Conservation (phyloP, 1,140 invertebrate genomes). For the Wasmannia auropunctata region DNA sequence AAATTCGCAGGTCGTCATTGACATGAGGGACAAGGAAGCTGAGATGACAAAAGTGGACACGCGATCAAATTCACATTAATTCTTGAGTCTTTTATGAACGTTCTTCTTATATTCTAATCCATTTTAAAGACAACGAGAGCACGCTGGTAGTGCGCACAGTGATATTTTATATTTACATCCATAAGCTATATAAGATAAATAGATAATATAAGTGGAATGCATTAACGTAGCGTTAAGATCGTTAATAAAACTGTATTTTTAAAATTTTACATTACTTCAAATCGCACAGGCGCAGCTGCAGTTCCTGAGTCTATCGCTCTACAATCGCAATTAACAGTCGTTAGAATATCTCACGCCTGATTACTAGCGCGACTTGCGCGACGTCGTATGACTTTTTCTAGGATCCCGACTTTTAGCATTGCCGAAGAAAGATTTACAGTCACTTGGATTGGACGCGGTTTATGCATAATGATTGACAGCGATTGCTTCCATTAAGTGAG, state of each 20-base stretch:
- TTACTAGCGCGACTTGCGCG: not conserved
- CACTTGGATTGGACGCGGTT: not conserved
- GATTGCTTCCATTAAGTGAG: conserved; percentile 4
- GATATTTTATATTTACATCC: conserved; percentile 6
- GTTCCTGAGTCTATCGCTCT: not conserved
- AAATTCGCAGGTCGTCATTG: conserved; percentile 76
- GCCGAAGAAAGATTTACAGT: conserved; percentile 13
- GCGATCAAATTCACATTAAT: conserved; percentile 7
- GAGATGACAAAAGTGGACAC: conserved; percentile 40
- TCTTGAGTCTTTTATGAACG: not conserved
- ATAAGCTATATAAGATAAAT: not conserved
- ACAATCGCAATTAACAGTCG: not conserved
- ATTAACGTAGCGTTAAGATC: not conserved
- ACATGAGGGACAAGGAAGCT: conserved; percentile 75
- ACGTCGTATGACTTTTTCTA: conserved; percentile 4
- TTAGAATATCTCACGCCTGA: not conserved
- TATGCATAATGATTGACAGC: conserved; percentile 25
- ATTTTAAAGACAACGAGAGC: not conserved
- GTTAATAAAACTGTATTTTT: conserved; percentile 29
- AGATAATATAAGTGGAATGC: conserved; percentile 8
- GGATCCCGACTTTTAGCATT: not conserved
- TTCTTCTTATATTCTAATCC: not conserved
- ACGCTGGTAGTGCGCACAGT: not conserved
- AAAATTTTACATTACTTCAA: not conserved
- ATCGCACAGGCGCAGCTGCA: not conserved